Conservation (phyloP, 2,888 invertebrate species). For the Agrotis puta region DNA sequence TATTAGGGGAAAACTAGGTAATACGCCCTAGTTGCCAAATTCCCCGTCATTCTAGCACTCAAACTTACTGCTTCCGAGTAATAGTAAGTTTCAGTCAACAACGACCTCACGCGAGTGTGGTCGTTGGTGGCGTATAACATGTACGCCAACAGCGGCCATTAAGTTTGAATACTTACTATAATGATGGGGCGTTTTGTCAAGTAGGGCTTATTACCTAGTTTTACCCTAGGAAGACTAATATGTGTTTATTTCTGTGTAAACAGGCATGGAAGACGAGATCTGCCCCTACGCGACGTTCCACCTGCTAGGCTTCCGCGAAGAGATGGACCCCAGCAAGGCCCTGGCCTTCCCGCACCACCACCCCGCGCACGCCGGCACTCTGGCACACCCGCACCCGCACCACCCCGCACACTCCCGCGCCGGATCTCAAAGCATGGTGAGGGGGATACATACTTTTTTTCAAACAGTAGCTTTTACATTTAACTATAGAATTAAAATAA, state of each 20-base stretch:
- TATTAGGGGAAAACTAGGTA: background rate
- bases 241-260: conserved; percentile 59
- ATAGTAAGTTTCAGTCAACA: no score
- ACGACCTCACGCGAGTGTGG: no score
- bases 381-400: conserved; percentile 94
- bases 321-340: conserved; percentile 98
- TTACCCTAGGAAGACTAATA: background rate
- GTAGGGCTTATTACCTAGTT: no score
- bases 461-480: no score
- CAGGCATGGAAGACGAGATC: conserved; percentile 98
- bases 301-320: conserved; percentile 97
- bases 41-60: no score
- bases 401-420: conserved; percentile 95
- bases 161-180: no score
- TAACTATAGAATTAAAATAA: background rate
- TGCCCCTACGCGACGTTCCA: conserved; percentile 99
- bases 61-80: no score
- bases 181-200: no score
- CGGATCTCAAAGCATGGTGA: conserved; percentile 97
- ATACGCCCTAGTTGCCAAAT: no score
- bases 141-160: no score
- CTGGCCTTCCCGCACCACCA: conserved; percentile 97
- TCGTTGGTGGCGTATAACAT: no score
- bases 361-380: conserved; percentile 94
- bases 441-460: conserved; percentile 51